phyloP scores from a whole-genome alignment of 2,113 vertebrate genomes.

The Oxyura jamaicensis region DNA sequence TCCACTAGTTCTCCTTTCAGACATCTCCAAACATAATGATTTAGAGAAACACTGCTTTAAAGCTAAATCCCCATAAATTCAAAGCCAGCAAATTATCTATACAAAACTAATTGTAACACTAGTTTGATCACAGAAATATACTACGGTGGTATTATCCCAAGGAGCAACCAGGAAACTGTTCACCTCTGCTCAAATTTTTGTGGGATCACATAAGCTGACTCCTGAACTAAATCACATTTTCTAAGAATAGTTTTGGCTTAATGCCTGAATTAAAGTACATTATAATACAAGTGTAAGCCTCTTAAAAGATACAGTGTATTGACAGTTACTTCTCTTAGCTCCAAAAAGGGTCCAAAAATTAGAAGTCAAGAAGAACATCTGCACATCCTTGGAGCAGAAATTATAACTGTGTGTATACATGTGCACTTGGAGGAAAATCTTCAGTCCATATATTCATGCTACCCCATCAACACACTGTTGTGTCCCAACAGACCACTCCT shows the following conservation, averaged over 20 bases:
- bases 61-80: background rate
- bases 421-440: conserved; percentile 18
- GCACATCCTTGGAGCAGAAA: background rate
- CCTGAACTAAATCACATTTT: background rate
- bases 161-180: background rate
- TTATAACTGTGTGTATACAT: background rate
- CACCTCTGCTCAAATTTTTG: background rate
- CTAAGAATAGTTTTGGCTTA: background rate
- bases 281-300: background rate
- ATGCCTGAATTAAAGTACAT: background rate
- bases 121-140: background rate
- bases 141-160: background rate
- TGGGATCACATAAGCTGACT: background rate
- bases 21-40: background rate
- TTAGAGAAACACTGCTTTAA: background rate
- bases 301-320: background rate
- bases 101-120: background rate
- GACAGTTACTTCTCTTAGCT: background rate
- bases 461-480: background rate
- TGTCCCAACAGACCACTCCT: background rate
- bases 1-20: background rate
- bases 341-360: background rate
- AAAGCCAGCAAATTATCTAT: background rate
- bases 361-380: conserved; percentile 13
- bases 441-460: background rate